phyloP scores from a whole-genome alignment of 2,113 vertebrate genomes.

The Sminthopsis crassicaudata region DNA sequence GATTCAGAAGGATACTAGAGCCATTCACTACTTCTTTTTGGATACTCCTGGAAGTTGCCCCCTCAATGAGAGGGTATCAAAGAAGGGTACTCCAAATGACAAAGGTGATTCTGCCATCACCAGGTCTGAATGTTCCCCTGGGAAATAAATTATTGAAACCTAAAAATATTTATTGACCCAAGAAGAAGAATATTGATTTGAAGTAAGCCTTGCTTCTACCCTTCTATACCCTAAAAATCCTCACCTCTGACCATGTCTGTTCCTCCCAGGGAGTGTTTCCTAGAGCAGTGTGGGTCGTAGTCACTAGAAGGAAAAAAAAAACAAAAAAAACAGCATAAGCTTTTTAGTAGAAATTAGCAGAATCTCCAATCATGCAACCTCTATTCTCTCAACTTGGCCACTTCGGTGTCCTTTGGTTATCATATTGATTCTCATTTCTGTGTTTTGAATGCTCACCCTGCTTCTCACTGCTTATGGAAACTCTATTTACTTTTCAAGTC shows the following conservation, averaged over 20 bases:
- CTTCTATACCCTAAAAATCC: conserved; percentile 6
- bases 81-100: conserved; percentile 31
- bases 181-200: not conserved
- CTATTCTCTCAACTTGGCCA: not conserved
- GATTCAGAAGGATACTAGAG: conserved; percentile 59
- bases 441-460: not conserved
- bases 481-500: not conserved
- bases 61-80: not conserved
- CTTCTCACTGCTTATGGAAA: not conserved
- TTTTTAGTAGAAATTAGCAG: conserved; percentile 24
- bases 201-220: not conserved
- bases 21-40: conserved; percentile 32
- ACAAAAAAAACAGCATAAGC: not conserved
- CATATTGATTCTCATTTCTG: not conserved
- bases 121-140: not conserved
- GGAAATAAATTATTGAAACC: not conserved
- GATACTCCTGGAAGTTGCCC: conserved; percentile 56
- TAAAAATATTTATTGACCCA: not conserved
- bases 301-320: conserved; percentile 67
- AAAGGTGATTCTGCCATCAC: not conserved
- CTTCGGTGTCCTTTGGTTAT: not conserved
- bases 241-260: conserved; percentile 72
- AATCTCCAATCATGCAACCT: not conserved
- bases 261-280: conserved; percentile 40
- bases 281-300: conserved; percentile 15